Percentiles rank a stretch among this genome's conserved stretches.
These are phyloP conservation scores for Zele albiditarsus DNA, from an alignment of 2,888 invertebrate genomes.

Conservation along the genomic window DNA sequence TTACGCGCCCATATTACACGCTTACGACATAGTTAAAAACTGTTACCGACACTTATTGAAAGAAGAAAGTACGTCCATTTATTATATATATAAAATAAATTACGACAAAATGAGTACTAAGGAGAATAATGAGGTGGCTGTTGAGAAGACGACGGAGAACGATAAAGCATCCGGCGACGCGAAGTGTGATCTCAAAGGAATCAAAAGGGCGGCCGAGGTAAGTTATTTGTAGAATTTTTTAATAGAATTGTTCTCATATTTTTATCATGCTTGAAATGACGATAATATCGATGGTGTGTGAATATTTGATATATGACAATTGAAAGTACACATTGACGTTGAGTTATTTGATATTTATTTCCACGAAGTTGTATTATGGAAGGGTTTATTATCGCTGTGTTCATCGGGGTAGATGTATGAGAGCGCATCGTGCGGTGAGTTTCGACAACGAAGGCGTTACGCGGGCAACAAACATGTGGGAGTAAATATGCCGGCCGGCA, in stretches of 20 bases:
- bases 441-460: slow-evolving; percentile 55
- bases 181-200: slow-evolving; percentile 89
- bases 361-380: not conserved
- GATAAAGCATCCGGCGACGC: slow-evolving; percentile 83
- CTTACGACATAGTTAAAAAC: slow-evolving; percentile 41
- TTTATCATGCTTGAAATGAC: not conserved
- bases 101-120: slow-evolving; percentile 82
- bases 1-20: slow-evolving; percentile 47
- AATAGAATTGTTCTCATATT: slow-evolving; percentile 22
- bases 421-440: slow-evolving; percentile 42
- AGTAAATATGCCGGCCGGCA: slow-evolving; percentile 72
- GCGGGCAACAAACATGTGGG: slow-evolving; percentile 57
- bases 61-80: slow-evolving; percentile 4
- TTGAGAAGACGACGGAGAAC: slow-evolving; percentile 86
- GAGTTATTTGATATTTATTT: not conserved
- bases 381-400: slow-evolving; percentile 16
- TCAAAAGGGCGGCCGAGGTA: slow-evolving; percentile 91
- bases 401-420: slow-evolving; percentile 32
- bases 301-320: not conserved
- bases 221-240: slow-evolving; percentile 71
- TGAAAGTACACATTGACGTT: not conserved
- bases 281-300: no score
- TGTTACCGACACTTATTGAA: slow-evolving; percentile 20
- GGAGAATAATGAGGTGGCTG: slow-evolving; percentile 90
- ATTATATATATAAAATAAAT: slow-evolving; percentile 4